Conservation (phyloP, 2,113 vertebrate genomes). For the Coryphaenoides rupestris region DNA sequence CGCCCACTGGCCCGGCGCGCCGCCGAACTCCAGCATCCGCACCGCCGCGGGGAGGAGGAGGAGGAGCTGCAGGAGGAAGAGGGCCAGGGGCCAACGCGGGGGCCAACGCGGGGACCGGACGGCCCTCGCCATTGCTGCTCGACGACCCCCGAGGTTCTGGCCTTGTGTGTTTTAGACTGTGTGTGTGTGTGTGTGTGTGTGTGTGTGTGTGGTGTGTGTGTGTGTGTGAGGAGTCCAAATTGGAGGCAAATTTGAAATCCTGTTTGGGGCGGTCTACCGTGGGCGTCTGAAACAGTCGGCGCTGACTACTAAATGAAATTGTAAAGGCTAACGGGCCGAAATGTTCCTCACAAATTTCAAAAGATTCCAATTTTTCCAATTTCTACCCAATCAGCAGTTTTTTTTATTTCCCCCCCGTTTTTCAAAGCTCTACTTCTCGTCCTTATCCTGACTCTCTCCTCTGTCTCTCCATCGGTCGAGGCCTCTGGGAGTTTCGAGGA, state of each 20-base stretch:
- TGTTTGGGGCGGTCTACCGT: background rate
- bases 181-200: no score
- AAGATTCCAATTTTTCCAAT: constrained; percentile 14
- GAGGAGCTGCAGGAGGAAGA: constrained; percentile 59
- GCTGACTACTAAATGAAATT: constrained; percentile 11
- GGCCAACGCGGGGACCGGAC: constrained; percentile 57
- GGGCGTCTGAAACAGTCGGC: constrained; percentile 25
- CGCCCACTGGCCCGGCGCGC: constrained; percentile 87
- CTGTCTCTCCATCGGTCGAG: constrained; percentile 68
- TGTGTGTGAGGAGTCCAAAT: constrained; percentile 16
- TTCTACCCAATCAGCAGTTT: constrained; percentile 41
- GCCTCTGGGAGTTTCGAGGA: constrained; percentile 38
- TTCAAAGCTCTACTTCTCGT: constrained; percentile 41
- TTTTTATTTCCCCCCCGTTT: constrained; percentile 22
- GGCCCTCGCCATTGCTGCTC: constrained; percentile 59
- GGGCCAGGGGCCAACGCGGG: constrained; percentile 58
- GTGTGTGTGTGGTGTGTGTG: no score
- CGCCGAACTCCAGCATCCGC: constrained; percentile 82
- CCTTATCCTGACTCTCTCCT: constrained; percentile 69
- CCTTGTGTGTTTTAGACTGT: background rate
- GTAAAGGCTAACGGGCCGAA: constrained; percentile 10
- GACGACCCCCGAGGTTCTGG: constrained; percentile 7
- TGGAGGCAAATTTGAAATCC: background rate
- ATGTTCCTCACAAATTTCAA: constrained; percentile 31
- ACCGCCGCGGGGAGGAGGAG: constrained; percentile 48